These are phyloP conservation scores for Drosophila lini DNA, from an alignment of 1,140 invertebrate species.

Conservation along the genomic window DNA sequence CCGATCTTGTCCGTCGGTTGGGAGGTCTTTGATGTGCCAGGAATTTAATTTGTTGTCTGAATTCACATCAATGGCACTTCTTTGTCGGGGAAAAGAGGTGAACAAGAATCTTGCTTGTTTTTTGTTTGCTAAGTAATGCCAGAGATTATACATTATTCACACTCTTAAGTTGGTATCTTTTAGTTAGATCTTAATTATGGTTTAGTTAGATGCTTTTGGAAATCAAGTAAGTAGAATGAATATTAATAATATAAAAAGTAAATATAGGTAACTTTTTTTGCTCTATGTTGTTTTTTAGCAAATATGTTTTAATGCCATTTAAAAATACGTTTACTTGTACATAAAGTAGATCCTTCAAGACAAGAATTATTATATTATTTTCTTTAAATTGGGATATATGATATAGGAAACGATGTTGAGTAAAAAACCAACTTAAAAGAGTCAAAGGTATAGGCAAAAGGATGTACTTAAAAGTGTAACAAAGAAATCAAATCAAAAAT, in stretches of 20 bases:
- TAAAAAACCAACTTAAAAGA: no score
- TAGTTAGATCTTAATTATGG: background rate
- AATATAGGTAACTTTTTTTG: no score
- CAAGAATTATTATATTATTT: no score
- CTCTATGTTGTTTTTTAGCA: no score
- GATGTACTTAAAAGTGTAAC: background rate
- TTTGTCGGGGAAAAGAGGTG: background rate
- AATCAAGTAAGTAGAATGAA: background rate
- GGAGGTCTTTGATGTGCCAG: conserved; percentile 28
- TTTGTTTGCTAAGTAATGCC: background rate
- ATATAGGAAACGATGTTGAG: no score
- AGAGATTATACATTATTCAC: background rate
- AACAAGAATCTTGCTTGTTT: background rate
- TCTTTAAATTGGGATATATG: no score
- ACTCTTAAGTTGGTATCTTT: background rate
- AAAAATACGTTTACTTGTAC: no score
- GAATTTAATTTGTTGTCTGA: conserved; percentile 22
- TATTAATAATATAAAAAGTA: no score
- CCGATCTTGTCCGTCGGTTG: conserved; percentile 10
- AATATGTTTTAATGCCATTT: no score
- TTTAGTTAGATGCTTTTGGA: background rate
- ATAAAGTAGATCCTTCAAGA: no score
- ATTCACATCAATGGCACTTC: conserved; percentile 18
- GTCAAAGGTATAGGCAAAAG: no score
- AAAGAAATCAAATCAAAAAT: background rate